Base-by-base conservation (phyloP, 1,140 invertebrate species). In the Panonychus citri region DNA sequence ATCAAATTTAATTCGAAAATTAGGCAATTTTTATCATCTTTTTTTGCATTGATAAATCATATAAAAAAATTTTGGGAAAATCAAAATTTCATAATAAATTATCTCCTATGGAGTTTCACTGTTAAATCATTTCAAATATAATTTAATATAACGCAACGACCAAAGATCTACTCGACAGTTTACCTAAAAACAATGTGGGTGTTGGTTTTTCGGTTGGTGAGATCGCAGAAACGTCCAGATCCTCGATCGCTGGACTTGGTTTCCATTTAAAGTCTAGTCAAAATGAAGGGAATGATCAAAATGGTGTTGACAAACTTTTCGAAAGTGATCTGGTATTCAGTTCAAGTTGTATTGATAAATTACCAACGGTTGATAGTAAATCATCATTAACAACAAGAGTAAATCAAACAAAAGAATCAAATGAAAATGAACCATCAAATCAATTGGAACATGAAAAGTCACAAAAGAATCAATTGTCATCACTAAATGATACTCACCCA, bases 171-270 rank as follows among this genome's bases (percentile, higher is more conserved):
- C 74, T 73, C 50, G 80, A 74, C 65, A 75, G 64, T 65, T 68
- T 69, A 5, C 59, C 61, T 39, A 60, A 64, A 56, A 63, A 64
- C 73, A n/a, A 72, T 74, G 56, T n/a, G n/a, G n/a, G n/a, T n/a
- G n/a, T n/a, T n/a, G 76, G 77, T 1, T 81, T 81, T 76, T 78
- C 79, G 0, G 76, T 80, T 28, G 83, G 69, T 57, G 64, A 62
- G 52, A 54, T 64, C 26, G 55, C 64, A 10, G 46, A 62, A 24
- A 70, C 69, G 67, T 66, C 64, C 12, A 58, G 64, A n/a, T 69
- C 68, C 19, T 85, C 87, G 7, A 26, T 54, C 3, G 42, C 51
- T n/a, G 28, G 37, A 62, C 81, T 83, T 15, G 83, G 81, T 63
- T 86, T 86, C 67, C 83, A 86, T 68, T 70, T 85, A 3, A 83